Base-by-base conservation (phyloP, 2,113 vertebrate species). In the Benitochromis conjunctus region DNA sequence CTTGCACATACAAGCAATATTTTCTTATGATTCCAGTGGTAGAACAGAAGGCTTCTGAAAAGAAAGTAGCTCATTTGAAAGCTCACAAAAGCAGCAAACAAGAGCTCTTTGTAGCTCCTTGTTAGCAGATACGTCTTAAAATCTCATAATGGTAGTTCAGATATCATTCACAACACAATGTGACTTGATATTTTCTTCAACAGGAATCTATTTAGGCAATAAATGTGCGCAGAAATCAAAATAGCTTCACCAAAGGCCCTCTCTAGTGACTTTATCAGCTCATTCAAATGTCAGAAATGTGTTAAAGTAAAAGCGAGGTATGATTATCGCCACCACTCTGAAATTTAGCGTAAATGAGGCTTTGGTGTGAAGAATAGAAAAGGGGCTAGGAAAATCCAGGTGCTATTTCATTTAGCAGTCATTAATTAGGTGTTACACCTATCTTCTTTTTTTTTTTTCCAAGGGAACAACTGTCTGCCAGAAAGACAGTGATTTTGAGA, bases 1-100 rank as follows among this genome's bases (percentile, higher is more conserved):
- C 85, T 87, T 89, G 58, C 53, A 85, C 84, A 89, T 80, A 86
- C 85, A 83, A 84, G 78, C 38, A 48, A 86, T 92, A 82, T 60
- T 81, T 88, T 76, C 69, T 86, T 80, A 55, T 85, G 66, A 88
- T 81, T 80, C 69, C 21, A 60, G 18, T 9, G 9, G 81, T 46
- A 55, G 41, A 85, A 85, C 3, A n/a, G 84, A 62, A 34, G 56
- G 24, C 64, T 57, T 85, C 54, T 64, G 48, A 80, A 83, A 81
- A 57, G 29, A 46, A 74, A 24, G 26, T 18, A 57, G 19, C 84
- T 84, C 41, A 82, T 79, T 71, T 11, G 6, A 90, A 34, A 19
- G 29, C 53, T 81, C 48, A 85, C 60, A 88, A 90, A 88, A 51
- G 66, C 56, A 53, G 53, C 4, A 26, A 87, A 88, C 60, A 79